Percentiles rank a stretch among this genome's conserved stretches.
phyloP scores from a whole-genome alignment of 1,140 invertebrate genomes.

The Tetraneura akinire region DNA sequence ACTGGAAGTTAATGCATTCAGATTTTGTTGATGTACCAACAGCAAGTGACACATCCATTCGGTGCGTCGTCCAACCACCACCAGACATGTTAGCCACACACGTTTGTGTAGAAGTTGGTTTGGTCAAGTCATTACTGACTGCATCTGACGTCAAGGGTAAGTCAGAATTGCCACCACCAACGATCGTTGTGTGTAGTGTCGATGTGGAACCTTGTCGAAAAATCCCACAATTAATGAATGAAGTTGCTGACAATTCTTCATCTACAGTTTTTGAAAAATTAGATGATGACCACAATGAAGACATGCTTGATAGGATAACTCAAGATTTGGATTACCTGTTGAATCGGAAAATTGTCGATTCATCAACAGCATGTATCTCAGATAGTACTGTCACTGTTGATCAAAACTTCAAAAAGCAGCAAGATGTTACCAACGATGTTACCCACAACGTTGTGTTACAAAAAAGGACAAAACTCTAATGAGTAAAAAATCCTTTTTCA shows the following conservation, averaged over 20 bases:
- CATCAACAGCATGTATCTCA: neutral
- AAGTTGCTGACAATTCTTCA: neutral
- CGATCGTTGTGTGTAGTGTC: constrained; percentile 57
- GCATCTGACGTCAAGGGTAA: neutral
- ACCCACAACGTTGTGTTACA: neutral
- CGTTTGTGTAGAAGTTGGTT: constrained; percentile 56
- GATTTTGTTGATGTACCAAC: neutral
- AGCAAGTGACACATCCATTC: constrained; percentile 17
- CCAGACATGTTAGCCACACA: constrained; percentile 56
- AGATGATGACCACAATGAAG: constrained; percentile 57
- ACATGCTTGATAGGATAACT: constrained; percentile 72
- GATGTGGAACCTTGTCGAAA: constrained; percentile 56
- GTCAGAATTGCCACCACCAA: constrained; percentile 46
- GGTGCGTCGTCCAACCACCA: constrained; percentile 38
- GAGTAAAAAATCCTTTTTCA: neutral
- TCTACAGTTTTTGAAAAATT: neutral
- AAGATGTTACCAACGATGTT: neutral
- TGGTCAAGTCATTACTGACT: constrained; percentile 52
- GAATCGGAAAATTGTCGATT: constrained; percentile 61
- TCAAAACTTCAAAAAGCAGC: neutral
- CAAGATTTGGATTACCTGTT: constrained; percentile 75
- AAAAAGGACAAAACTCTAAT: neutral
- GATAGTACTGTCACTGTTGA: neutral
- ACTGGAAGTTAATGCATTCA: neutral
- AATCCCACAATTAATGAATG: neutral